These are phyloP conservation scores for Nymphalis urticae DNA, from an alignment of 2,888 invertebrate species.

Conservation along the genomic window DNA sequence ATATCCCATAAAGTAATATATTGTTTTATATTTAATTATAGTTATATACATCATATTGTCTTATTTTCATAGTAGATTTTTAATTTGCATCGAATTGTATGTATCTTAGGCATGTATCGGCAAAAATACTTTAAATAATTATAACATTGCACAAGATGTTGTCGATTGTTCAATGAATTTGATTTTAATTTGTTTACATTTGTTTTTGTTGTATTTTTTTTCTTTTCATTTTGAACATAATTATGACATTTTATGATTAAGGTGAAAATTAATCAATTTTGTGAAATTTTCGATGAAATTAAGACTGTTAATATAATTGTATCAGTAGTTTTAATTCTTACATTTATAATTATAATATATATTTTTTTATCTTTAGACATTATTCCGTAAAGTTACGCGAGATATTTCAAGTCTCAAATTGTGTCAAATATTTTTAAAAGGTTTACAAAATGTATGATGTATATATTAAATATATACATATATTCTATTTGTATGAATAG, in stretches of 20 bases:
- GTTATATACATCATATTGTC: slow-evolving; percentile 3
- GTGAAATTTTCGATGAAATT: slow-evolving; percentile 27
- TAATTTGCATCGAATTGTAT: background rate
- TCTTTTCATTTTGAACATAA: slow-evolving; percentile 3
- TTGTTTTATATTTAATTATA: slow-evolving; percentile 19
- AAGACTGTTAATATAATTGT: slow-evolving; percentile 35
- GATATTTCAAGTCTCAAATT: background rate
- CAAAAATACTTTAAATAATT: slow-evolving; percentile 1
- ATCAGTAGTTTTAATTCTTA: slow-evolving; percentile 18
- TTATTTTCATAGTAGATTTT: slow-evolving; percentile 13
- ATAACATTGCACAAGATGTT: slow-evolving; percentile 1
- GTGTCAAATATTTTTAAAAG: slow-evolving; percentile 3
- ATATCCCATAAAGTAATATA: slow-evolving; percentile 14
- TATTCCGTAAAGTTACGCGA: background rate
- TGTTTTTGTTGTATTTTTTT: background rate
- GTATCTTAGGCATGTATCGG: background rate
- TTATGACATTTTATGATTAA: background rate
- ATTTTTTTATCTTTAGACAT: slow-evolving; percentile 2
- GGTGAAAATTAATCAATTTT: slow-evolving; percentile 10
- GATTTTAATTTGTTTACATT: slow-evolving; percentile 1
- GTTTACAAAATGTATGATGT: background rate
- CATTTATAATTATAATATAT: slow-evolving; percentile 11
- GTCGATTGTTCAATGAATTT: slow-evolving; percentile 4
- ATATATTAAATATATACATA: background rate
- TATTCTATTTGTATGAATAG: background rate